Evolutionary conservation across 92 coral and sea anemone genomes (phyloP), one percentile per base, ranked within the genome.

Genomic region (Ricordea florida): DNA sequence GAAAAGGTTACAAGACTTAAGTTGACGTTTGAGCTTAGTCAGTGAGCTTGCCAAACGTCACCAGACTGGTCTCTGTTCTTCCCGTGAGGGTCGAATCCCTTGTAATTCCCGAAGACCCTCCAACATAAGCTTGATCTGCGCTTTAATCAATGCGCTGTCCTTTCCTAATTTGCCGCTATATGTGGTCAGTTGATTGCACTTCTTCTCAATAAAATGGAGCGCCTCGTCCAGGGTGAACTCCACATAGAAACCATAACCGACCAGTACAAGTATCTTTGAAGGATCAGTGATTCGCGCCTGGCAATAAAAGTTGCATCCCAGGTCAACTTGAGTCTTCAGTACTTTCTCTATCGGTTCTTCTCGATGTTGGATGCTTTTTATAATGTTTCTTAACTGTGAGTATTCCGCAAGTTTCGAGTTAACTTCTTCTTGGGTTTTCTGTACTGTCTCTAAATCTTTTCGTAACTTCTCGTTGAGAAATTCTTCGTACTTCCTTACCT

Each of bases 221-320:
- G 99, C 99, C 52, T 96, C 97, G 22, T 91, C 93, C 78, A 96
- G 76, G 24, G 97, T 96, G 37, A 96, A 92, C 59, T 96, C 97
- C 40, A 96, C 96, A 72, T 49, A 96, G 78, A 96, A 96, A 57
- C 99, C 99, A 80, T 57, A 92, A 17, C 99, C 99, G 16, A 96
- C 99, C 24, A 91, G 85, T 2, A 96, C 97, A 45, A 78, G 79
- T 46, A 96, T 86, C 80, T 85, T 96, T 16, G 92, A 89, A 5
- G 96, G 85, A 59, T 96, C 99, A 50, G 79, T 63, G 18, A 96
- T 88, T 3, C 80, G 82, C 0, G 99, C 99, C 55, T 96, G 93
- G 57, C 99, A 92, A 40, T 85, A 96, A 27, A 96, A 96, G 76
- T 96, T 92, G 43, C 93, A 92, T 32, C 99, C 99, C 26, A 96